Conservation (phyloP, 1,140 invertebrate species). For the Megathymus violae region DNA sequence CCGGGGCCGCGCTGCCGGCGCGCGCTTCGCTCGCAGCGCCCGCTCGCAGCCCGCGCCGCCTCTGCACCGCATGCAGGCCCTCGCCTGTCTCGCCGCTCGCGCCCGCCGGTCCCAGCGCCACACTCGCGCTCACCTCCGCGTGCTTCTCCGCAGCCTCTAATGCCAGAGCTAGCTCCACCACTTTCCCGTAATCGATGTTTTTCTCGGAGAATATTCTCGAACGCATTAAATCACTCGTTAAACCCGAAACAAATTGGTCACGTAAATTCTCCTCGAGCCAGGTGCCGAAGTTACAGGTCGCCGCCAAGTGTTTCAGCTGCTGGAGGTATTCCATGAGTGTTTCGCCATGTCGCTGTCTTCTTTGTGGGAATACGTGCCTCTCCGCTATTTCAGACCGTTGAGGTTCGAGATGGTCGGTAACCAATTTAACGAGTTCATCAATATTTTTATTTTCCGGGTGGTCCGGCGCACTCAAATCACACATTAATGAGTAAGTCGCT, state of each 20-base stretch:
- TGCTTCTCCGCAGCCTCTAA: constrained; percentile 45
- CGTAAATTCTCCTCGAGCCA: constrained; percentile 36
- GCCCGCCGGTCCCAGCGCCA: constrained; percentile 5
- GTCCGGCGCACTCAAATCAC: constrained; percentile 48
- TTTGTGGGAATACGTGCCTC: constrained; percentile 49
- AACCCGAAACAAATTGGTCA: constrained; percentile 37
- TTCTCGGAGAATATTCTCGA: constrained; percentile 32
- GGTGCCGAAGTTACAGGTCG: constrained; percentile 46
- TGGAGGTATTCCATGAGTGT: constrained; percentile 47
- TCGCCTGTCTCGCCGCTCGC: constrained; percentile 31
- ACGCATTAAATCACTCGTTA: constrained; percentile 34
- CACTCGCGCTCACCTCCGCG: constrained; percentile 35
- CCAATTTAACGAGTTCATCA: constrained; percentile 40
- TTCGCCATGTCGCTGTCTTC: constrained; percentile 44
- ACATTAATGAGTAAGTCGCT: constrained; percentile 46
- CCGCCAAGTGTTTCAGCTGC: constrained; percentile 51
- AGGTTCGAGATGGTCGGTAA: constrained; percentile 44
- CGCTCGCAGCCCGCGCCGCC: background rate
- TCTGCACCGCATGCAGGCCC: constrained; percentile 29
- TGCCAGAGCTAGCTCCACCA: constrained; percentile 42
- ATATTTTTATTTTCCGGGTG: constrained; percentile 42
- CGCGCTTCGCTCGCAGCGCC: background rate
- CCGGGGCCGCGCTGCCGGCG: background rate
- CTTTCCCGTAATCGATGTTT: constrained; percentile 33
- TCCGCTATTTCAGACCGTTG: constrained; percentile 46